A percentile compares a stretch with the other conserved stretches of the same genome.
Conservation (phyloP, 2,113 vertebrate species). For the Dryoscopus gambensis region DNA sequence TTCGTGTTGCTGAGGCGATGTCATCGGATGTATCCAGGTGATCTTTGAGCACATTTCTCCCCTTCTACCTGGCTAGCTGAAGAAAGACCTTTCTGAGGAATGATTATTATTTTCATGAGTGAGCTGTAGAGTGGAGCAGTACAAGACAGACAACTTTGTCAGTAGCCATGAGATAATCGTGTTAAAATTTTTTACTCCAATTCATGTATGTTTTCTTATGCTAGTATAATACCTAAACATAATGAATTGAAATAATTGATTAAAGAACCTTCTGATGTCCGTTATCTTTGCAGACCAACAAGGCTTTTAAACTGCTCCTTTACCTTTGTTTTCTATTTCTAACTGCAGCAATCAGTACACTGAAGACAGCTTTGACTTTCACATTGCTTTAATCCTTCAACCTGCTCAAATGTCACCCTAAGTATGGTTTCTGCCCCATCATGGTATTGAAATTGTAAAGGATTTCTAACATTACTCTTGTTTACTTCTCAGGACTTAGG, state of each 20-base stretch:
- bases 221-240: neutral
- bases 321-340: neutral
- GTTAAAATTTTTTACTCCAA: neutral
- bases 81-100: neutral
- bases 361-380: neutral
- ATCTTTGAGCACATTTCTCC: neutral
- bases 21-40: neutral
- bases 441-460: neutral
- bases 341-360: neutral
- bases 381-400: neutral
- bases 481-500: neutral
- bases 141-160: neutral
- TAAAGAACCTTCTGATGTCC: neutral
- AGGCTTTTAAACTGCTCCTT: neutral
- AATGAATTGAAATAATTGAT: neutral
- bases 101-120: neutral
- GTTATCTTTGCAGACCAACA: neutral
- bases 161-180: neutral
- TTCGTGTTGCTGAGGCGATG: neutral
- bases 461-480: neutral
- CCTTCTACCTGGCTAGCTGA: neutral
- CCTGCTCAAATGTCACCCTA: neutral
- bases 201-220: neutral
- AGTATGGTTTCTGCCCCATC: neutral
- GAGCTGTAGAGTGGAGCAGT: rapidly evolving